Percentiles rank a stretch among this genome's conserved stretches.
Evolutionary conservation across 2,888 invertebrate genomes (phyloP).

Genomic region (Orthosia incerta): DNA sequence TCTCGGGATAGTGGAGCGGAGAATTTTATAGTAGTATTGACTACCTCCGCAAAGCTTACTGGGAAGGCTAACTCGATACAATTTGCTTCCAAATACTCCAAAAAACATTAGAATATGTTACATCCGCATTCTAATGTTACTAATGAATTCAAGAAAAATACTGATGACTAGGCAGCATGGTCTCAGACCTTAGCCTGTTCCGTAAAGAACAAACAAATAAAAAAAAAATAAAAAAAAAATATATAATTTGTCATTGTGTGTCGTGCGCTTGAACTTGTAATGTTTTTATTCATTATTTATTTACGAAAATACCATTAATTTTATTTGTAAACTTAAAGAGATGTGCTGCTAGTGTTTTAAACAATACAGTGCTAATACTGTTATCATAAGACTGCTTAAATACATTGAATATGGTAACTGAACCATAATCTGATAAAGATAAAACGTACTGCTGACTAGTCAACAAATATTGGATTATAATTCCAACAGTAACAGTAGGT

Average conservation of each 20-base stretch:
- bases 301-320: conserved; percentile 29
- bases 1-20: too few species aligned
- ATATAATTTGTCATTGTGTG: neutral
- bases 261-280: conserved; percentile 25
- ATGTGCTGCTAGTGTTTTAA: conserved; percentile 12
- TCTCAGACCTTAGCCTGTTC: too few species aligned
- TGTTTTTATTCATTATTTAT: conserved; percentile 46
- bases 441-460: conserved; percentile 56
- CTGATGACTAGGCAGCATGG: too few species aligned
- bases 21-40: too few species aligned
- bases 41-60: too few species aligned
- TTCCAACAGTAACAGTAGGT: conserved; percentile 46
- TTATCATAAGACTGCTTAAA: conserved; percentile 13
- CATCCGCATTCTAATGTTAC: too few species aligned
- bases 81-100: too few species aligned
- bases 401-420: conserved; percentile 43
- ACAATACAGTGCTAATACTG: conserved; percentile 18
- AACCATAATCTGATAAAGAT: conserved; percentile 24
- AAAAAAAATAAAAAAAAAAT: too few species aligned
- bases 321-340: conserved; percentile 19
- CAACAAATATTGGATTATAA: conserved; percentile 49
- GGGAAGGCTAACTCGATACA: too few species aligned
- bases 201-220: too few species aligned
- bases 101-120: too few species aligned
- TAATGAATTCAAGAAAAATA: too few species aligned